These are phyloP conservation scores for Aepyceros melampus DNA, from an alignment of 2,113 vertebrate species.

Conservation along the genomic window DNA sequence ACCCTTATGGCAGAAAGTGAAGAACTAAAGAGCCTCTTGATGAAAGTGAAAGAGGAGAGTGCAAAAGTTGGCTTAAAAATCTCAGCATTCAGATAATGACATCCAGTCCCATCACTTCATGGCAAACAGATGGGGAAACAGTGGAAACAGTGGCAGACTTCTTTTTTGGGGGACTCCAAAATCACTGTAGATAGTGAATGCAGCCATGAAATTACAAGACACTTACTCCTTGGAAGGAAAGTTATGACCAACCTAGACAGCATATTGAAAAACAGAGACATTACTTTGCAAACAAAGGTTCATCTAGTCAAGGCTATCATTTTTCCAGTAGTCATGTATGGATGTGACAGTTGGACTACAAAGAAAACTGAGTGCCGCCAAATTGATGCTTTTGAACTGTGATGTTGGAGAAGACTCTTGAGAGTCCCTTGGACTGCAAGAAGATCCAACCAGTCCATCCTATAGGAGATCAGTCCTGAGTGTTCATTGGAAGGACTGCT, in stretches of 20 bases:
- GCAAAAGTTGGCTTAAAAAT: background rate
- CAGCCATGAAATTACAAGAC: background rate
- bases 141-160: background rate
- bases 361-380: accelerated
- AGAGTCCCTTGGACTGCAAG: background rate
- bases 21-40: background rate
- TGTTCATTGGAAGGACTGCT: background rate
- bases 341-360: background rate
- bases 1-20: background rate
- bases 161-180: background rate
- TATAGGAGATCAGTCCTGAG: background rate
- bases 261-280: background rate
- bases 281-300: background rate
- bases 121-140: background rate
- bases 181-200: background rate
- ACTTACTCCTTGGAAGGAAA: background rate
- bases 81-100: background rate
- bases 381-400: background rate
- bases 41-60: background rate
- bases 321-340: background rate
- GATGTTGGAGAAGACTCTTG: background rate
- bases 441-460: background rate
- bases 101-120: background rate
- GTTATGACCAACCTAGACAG: background rate
- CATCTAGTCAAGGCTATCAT: background rate